Percentiles rank a stretch among this genome's conserved stretches.
Conservation (phyloP, 2,797 vertebrate genomes). For the Coccyzus lansbergi region DNA sequence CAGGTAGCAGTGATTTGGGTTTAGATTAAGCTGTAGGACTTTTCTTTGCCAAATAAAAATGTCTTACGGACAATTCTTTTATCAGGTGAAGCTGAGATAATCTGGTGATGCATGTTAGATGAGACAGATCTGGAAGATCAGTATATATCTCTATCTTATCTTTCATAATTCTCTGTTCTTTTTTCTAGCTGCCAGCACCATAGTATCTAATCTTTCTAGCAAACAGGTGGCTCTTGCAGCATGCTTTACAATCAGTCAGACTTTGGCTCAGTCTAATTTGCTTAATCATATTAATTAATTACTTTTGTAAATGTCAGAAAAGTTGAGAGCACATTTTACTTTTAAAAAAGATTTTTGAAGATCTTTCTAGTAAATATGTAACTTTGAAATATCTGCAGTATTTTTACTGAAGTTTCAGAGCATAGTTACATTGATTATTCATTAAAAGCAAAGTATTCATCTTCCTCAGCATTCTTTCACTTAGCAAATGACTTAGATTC, state of each 20-base stretch:
- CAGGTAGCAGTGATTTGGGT: neutral
- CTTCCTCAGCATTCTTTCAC: neutral
- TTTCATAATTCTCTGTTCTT: neutral
- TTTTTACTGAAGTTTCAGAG: slow-evolving; percentile 3
- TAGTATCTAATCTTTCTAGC: slow-evolving; percentile 64
- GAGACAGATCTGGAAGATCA: slow-evolving; percentile 8
- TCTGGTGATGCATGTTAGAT: neutral
- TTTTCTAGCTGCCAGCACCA: slow-evolving; percentile 59
- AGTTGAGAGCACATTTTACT: slow-evolving; percentile 70
- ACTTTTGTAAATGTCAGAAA: slow-evolving; percentile 76
- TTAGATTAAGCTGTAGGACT: neutral
- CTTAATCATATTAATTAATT: slow-evolving; percentile 77
- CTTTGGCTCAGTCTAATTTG: slow-evolving; percentile 71
- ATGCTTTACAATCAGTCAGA: slow-evolving; percentile 74
- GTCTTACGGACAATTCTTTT: neutral
- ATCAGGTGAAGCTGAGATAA: neutral
- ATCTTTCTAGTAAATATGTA: slow-evolving; percentile 61
- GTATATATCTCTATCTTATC: slow-evolving; percentile 1
- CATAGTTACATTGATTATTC: neutral
- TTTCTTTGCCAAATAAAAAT: neutral
- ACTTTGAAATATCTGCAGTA: slow-evolving; percentile 53
- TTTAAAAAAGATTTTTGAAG: slow-evolving; percentile 50
- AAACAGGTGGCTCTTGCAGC: slow-evolving; percentile 74
- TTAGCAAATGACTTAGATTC: neutral
- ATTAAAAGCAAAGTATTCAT: neutral